These are phyloP conservation scores for Caenorhabditis sp. DNA, from an alignment of 2,888 invertebrate species.

Conservation along the genomic window DNA sequence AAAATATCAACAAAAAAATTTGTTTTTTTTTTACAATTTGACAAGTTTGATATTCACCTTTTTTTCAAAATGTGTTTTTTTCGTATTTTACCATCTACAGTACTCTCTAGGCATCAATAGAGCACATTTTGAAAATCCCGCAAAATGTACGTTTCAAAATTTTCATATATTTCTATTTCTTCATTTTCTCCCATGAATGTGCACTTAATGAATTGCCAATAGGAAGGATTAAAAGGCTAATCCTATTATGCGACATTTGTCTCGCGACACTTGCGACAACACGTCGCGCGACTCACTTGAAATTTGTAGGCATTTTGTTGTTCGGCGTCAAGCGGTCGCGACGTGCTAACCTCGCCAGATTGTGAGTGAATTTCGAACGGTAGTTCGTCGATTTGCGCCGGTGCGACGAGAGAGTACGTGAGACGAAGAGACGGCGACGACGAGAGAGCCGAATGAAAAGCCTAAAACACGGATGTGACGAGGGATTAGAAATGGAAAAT, in stretches of 20 bases:
- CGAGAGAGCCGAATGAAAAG: slow-evolving; percentile 48
- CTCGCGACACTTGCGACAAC: no score
- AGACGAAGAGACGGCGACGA: slow-evolving; percentile 29
- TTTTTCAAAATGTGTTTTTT: no score
- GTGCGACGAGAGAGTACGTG: slow-evolving; percentile 37
- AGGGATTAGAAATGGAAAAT: no score
- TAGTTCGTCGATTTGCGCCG: slow-evolving; percentile 32
- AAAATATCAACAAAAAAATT: no score
- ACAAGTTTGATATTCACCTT: no score
- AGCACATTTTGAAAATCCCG: no score
- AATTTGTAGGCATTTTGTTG: slow-evolving; percentile 36
- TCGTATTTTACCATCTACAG: no score
- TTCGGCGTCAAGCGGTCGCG: slow-evolving; percentile 38
- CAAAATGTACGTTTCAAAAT: no score
- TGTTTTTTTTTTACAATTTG: no score
- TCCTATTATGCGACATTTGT: neutral
- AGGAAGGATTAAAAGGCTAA: neutral
- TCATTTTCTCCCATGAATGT: neutral
- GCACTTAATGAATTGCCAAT: neutral
- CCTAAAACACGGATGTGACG: slow-evolving; percentile 19
- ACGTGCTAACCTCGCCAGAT: slow-evolving; percentile 45
- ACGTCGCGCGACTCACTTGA: no score
- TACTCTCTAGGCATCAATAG: no score
- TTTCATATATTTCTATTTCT: no score
- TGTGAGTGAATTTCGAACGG: slow-evolving; percentile 47